Evolutionary conservation across 2,797 vertebrate genomes (phyloP).

Genomic region (Oryzias sinensis): DNA sequence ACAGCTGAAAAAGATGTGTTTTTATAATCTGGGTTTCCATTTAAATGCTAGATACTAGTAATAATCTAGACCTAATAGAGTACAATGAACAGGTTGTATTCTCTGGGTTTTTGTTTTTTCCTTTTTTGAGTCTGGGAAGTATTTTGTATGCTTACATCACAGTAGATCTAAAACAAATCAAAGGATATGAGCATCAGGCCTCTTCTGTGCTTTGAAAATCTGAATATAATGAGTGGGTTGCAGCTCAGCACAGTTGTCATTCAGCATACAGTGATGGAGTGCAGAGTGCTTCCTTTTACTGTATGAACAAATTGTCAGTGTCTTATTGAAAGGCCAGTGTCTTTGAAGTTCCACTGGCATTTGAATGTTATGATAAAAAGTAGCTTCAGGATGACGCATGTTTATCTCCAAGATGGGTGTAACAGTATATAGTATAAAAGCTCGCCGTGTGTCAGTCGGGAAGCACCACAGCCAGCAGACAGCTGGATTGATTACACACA

Average conservation of each 20-base stretch:
- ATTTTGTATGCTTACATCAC: conserved; percentile 30
- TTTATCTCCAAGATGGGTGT: neutral
- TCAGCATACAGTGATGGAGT: conserved; percentile 41
- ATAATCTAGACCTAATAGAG: conserved; percentile 29
- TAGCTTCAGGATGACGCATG: conserved; percentile 6
- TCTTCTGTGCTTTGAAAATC: conserved; percentile 42
- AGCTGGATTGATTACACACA: no score
- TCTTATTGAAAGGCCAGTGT: conserved; percentile 21
- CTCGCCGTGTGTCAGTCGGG: no score
- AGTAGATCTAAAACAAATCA: conserved; percentile 34
- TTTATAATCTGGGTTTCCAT: conserved; percentile 9
- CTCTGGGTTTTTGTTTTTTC: conserved; percentile 6
- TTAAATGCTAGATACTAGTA: conserved; percentile 41
- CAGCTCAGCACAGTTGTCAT: conserved; percentile 49
- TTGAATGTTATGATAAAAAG: conserved; percentile 38
- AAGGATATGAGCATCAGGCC: conserved; percentile 39
- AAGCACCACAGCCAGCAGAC: no score
- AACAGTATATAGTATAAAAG: no score
- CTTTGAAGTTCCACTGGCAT: conserved; percentile 42
- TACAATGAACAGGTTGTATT: conserved; percentile 17
- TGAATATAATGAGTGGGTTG: conserved; percentile 57
- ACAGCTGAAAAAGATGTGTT: conserved; percentile 8
- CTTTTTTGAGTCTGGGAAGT: conserved; percentile 24
- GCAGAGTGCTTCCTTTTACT: conserved; percentile 42
- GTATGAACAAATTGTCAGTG: conserved; percentile 49